These are phyloP conservation scores for Zhuqinia jingwanae DNA, from an alignment of 2,888 invertebrate species.

Conservation along the genomic window DNA sequence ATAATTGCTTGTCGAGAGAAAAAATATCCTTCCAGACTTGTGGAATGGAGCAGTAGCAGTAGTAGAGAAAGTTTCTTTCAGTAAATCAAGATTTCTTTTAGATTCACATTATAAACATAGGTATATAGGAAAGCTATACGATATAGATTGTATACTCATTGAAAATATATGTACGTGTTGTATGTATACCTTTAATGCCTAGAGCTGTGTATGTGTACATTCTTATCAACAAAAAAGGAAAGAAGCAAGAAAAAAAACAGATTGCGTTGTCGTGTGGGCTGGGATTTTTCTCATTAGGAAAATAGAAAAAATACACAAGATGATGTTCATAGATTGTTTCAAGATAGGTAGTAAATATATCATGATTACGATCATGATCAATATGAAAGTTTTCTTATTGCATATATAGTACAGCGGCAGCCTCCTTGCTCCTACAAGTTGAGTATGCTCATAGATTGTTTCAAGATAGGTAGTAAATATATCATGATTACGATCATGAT, in stretches of 20 bases:
- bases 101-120: too few relatives aligned
- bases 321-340: neutral
- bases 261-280: neutral
- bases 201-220: neutral
- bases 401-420: too few relatives aligned
- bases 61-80: neutral
- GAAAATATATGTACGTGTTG: neutral
- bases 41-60: too few relatives aligned
- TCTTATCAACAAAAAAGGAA: neutral
- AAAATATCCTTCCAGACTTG: neutral
- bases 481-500: slow-evolving; percentile 2
- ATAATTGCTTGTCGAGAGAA: slow-evolving; percentile 54
- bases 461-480: neutral
- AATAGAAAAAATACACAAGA: neutral
- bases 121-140: too few relatives aligned
- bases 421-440: too few relatives aligned
- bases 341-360: neutral
- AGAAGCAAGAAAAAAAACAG: too few relatives aligned
- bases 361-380: slow-evolving; percentile 1
- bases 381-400: neutral
- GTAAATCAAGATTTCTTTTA: slow-evolving; percentile 14
- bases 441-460: neutral
- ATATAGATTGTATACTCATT: neutral
- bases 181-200: neutral
- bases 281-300: slow-evolving; percentile 3